Base-by-base conservation (phyloP, 2,797 vertebrate genomes). In the Acomys russatus region DNA sequence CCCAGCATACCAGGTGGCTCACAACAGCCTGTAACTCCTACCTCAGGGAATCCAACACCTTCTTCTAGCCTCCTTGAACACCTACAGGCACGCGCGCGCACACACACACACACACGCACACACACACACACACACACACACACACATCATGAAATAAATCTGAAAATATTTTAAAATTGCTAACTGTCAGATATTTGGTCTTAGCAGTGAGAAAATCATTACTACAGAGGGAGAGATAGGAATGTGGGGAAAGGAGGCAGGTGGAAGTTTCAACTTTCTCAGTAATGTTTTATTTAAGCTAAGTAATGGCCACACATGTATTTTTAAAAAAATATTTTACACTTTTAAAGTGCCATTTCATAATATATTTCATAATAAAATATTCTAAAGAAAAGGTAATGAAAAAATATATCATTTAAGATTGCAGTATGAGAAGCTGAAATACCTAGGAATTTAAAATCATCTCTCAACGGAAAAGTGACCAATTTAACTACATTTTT, bases 361-460 rank as follows among this genome's bases (percentile, higher is more conserved):
- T 68, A 68, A 83, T 23, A 35, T 28, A 66, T 92, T 92, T 78
- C 70, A 84, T 70, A 85, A 70, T 77, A 64, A n/a, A 71, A 87
- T 66, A 59, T 64, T 59, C n/a, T n/a, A 68, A 92, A 74, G 61
- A 66, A 68, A 85, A 77, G 49, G 0, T n/a, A 95, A 70, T 88
- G 18, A 6, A 84, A 87, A 85, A 92, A 83, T 70, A 23, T 30
- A n/a, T n/a, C 63, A 51, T 79, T 95, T 94, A 90, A 95, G 82
- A 89, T 91, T n/a, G n/a, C 30, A 95, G 73, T 35, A 63, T 73
- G 3, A 30, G 22, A 93, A 78, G n/a, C 10, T 64, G 77, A 92
- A 70, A 86, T 28, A 71, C 6, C 23, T 85, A 94, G 64, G 59
- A 91, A 94, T 89, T 96, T 88, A 56, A 89, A 92, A 86, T 83